A percentile compares a stretch with the other conserved stretches of the same genome.
These are phyloP conservation scores for Chelonoidis abingdonii DNA, from an alignment of 2,113 vertebrate species.

Conservation along the genomic window DNA sequence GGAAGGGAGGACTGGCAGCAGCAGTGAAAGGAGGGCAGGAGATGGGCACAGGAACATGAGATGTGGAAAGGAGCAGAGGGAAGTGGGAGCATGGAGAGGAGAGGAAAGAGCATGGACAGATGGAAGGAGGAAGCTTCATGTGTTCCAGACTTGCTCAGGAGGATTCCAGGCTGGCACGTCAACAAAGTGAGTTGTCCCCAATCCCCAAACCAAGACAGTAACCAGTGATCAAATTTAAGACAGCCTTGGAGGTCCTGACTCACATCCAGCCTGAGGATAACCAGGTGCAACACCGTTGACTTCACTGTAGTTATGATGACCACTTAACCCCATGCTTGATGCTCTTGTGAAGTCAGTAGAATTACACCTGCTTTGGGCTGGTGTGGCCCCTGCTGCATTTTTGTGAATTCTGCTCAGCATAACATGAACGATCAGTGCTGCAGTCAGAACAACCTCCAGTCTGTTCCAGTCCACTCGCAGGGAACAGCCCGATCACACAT, in stretches of 20 bases:
- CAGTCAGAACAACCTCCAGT: background rate
- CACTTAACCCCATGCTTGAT: background rate
- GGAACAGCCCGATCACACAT: background rate
- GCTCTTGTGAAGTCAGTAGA: background rate
- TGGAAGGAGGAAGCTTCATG: background rate
- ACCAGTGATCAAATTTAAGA: background rate
- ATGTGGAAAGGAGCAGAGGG: background rate
- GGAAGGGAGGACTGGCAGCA: background rate
- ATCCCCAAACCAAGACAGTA: background rate
- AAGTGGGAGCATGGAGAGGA: background rate
- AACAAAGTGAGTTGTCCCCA: background rate
- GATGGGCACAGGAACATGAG: background rate
- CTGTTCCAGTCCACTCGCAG: background rate
- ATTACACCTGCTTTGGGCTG: background rate
- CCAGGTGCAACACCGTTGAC: background rate
- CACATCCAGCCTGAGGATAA: background rate
- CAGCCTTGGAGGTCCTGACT: background rate
- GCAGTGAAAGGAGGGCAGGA: background rate
- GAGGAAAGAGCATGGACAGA: background rate
- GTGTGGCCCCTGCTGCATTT: background rate
- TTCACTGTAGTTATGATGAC: background rate
- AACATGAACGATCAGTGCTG: background rate
- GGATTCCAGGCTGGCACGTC: background rate
- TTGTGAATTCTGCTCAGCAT: background rate
- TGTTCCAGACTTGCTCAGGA: background rate